phyloP scores from a whole-genome alignment of 2,797 vertebrate genomes.

The Erpetoichthys calabaricus region DNA sequence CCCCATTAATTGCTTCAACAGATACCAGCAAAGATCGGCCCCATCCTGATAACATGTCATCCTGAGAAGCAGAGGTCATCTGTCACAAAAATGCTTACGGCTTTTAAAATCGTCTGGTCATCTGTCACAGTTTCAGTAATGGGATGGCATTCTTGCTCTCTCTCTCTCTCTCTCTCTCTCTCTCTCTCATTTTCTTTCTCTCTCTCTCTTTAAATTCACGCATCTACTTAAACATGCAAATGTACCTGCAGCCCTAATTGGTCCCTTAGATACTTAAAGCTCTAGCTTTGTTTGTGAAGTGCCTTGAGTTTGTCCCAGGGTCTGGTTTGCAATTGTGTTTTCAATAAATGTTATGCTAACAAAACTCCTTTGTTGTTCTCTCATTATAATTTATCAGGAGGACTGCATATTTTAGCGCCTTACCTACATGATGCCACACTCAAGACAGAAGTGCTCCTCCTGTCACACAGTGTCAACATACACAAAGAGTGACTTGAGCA shows the following conservation, averaged over 20 bases:
- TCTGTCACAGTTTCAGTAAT: slow-evolving; percentile 9
- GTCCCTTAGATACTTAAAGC: slow-evolving; percentile 54
- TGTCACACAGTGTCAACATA: no score
- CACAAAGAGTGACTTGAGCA: no score
- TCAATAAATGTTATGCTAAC: slow-evolving; percentile 8
- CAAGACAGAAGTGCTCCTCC: no score
- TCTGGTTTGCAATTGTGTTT: slow-evolving; percentile 2
- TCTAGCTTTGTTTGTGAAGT: slow-evolving; percentile 48
- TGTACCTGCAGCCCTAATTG: slow-evolving; percentile 54
- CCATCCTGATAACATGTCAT: neutral
- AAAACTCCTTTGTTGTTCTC: slow-evolving; percentile 11
- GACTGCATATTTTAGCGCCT: slow-evolving; percentile 12
- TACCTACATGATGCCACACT: no score
- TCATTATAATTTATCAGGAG: neutral
- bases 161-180: no score
- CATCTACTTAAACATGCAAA: slow-evolving; percentile 13
- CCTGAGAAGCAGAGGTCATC: slow-evolving; percentile 7
- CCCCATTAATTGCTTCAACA: no score
- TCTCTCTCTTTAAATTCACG: slow-evolving; percentile 1
- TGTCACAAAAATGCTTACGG: slow-evolving; percentile 9
- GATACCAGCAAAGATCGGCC: neutral
- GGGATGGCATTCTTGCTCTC: neutral
- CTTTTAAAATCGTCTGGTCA: slow-evolving; percentile 1
- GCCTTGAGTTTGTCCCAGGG: slow-evolving; percentile 30
- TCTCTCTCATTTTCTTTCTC: no score